Percentiles rank a stretch among this genome's conserved stretches.
Evolutionary conservation across 2,888 invertebrate species (phyloP).

Genomic region (Crocallis elinguaria): DNA sequence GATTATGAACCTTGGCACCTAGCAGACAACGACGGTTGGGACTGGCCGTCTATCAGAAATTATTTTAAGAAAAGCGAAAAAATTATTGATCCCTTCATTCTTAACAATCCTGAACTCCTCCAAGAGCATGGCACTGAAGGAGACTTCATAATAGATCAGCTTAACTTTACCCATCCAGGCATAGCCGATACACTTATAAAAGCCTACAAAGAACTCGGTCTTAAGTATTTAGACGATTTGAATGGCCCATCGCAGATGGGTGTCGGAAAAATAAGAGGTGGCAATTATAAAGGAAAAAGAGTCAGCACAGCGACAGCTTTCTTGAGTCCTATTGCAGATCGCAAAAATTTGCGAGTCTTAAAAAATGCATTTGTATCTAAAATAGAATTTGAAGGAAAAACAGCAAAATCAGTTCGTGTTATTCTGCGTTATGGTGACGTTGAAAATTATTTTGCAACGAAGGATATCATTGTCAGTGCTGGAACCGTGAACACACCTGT

Average conservation of each 20-base stretch:
- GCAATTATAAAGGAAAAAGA: conserved; percentile 76
- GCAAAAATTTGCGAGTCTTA: conserved; percentile 65
- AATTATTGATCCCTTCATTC: conserved; percentile 67
- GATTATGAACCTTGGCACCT: conserved; percentile 72
- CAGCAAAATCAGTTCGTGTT: conserved; percentile 60
- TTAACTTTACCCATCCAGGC: conserved; percentile 69
- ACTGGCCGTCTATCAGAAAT: conserved; percentile 66
- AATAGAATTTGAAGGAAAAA: conserved; percentile 53
- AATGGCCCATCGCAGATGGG: conserved; percentile 80
- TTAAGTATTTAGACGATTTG: conserved; percentile 69
- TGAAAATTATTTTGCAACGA: conserved; percentile 56
- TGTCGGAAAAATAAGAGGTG: conserved; percentile 81
- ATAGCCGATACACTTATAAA: conserved; percentile 61
- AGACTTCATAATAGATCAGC: conserved; percentile 77
- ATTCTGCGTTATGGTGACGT: conserved; percentile 51
- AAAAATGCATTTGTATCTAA: conserved; percentile 61
- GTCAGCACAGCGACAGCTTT: conserved; percentile 84
- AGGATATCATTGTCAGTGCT: conserved; percentile 71
- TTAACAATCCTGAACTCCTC: conserved; percentile 61
- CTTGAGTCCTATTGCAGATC: conserved; percentile 57
- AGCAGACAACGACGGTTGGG: conserved; percentile 68
- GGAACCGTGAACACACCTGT: conserved; percentile 71
- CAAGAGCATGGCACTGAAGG: conserved; percentile 79
- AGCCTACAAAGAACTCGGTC: conserved; percentile 79
- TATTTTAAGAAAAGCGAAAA: conserved; percentile 76